These are phyloP conservation scores for Zosterops pallidus DNA, from an alignment of 2,113 vertebrate species.

Conservation along the genomic window DNA sequence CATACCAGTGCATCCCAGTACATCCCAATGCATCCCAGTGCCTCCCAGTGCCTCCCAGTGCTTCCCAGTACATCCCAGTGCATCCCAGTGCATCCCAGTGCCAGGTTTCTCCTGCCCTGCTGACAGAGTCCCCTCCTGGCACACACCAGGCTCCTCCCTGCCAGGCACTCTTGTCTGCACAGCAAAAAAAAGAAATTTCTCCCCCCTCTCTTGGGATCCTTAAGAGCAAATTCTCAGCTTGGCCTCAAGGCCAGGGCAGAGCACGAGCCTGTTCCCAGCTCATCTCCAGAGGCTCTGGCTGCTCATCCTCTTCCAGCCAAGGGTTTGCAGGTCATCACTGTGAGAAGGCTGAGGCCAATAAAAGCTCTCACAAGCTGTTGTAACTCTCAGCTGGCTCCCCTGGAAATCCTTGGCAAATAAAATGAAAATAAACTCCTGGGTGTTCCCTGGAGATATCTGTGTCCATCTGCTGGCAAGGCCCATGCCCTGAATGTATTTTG, in stretches of 20 bases:
- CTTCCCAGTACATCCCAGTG: accelerated
- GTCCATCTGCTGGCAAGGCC: not conserved
- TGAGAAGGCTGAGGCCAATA: not conserved
- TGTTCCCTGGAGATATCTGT: not conserved
- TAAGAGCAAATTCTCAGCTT: not conserved
- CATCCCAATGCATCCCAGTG: not conserved
- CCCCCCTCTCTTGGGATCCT: not conserved
- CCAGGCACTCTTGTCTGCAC: not conserved
- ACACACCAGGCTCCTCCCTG: accelerated
- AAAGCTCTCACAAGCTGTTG: not conserved
- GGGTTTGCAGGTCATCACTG: not conserved
- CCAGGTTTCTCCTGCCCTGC: not conserved
- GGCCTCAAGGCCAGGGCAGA: not conserved
- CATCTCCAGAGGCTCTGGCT: not conserved
- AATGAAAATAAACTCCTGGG: not conserved
- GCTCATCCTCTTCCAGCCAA: not conserved
- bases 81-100: not conserved
- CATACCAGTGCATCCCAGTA: accelerated
- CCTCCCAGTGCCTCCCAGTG: not conserved
- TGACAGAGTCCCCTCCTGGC: not conserved
- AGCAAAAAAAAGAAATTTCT: not conserved
- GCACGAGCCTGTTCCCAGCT: not conserved
- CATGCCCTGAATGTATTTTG: not conserved
- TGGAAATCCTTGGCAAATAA: not conserved
- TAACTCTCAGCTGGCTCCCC: not conserved